phyloP scores from a whole-genome alignment of 1,140 invertebrate species.

The Nilaparvata lugens region DNA sequence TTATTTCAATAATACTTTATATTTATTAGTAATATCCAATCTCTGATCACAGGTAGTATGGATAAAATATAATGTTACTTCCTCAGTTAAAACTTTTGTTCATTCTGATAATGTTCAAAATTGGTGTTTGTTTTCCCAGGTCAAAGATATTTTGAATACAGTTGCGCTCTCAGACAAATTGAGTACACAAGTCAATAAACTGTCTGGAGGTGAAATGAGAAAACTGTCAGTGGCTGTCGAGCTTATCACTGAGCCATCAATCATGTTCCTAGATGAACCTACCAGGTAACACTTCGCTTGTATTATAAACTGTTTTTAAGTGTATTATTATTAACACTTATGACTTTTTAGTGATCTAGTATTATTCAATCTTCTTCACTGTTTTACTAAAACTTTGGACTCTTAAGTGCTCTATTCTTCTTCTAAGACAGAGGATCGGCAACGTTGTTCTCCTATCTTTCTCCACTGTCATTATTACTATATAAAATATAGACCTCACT shows the following conservation, averaged over 20 bases:
- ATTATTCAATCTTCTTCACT: background rate
- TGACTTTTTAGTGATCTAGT: background rate
- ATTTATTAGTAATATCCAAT: too few relatives aligned
- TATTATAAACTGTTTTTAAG: background rate
- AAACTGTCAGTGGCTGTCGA: conserved; percentile 80
- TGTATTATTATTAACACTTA: background rate
- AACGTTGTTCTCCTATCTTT: too few relatives aligned
- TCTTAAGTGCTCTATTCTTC: background rate
- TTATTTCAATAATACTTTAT: conserved; percentile 1
- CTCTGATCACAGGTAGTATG: too few relatives aligned
- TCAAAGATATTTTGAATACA: conserved; percentile 60
- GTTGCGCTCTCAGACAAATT: conserved; percentile 54
- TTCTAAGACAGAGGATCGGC: too few relatives aligned
- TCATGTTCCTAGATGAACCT: conserved; percentile 90
- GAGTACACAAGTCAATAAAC: conserved; percentile 54
- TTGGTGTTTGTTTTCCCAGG: conserved; percentile 36
- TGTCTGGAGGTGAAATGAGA: conserved; percentile 84
- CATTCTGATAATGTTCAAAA: background rate
- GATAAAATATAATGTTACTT: too few relatives aligned
- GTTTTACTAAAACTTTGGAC: background rate
- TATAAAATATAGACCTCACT: too few relatives aligned
- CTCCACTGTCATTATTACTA: too few relatives aligned
- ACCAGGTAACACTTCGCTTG: conserved; percentile 57
- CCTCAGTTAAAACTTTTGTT: background rate
- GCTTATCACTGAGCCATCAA: conserved; percentile 75